A percentile compares a stretch with the other conserved stretches of the same genome.
phyloP scores from a whole-genome alignment of 35 echinoderm and acorn worm species.

The Hemicentrotus pulcherrimus region DNA sequence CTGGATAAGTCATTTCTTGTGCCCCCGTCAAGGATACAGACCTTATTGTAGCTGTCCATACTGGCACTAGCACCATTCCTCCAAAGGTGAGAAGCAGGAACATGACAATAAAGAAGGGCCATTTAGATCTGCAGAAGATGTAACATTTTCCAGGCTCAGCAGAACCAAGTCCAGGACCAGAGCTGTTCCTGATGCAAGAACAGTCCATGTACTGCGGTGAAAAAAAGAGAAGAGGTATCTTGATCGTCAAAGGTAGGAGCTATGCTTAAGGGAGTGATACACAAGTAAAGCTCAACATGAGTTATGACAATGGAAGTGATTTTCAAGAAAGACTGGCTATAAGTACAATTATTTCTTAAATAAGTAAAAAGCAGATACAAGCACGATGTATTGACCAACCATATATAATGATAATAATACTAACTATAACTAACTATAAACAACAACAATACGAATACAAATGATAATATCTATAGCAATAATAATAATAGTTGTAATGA shows the following conservation, averaged over 20 bases:
- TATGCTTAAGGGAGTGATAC: background rate
- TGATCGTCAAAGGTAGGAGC: background rate
- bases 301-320: no score
- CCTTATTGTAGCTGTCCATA: slow-evolving; percentile 88
- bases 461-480: no score
- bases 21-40: slow-evolving; percentile 8
- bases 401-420: no score
- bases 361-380: no score
- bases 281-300: no score
- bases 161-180: background rate
- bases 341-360: no score
- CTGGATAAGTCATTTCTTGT: no score
- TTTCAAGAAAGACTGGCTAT: no score
- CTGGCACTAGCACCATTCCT: slow-evolving; percentile 78
- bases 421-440: no score
- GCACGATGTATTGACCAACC: no score
- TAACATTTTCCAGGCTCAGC: slow-evolving; percentile 77
- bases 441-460: no score
- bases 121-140: slow-evolving; percentile 50
- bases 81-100: slow-evolving; percentile 74
- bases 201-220: slow-evolving; percentile 68
- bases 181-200: slow-evolving; percentile 59
- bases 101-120: slow-evolving; percentile 61
- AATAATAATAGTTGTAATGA: no score
- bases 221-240: background rate